phyloP scores from a whole-genome alignment of 2,113 vertebrate species.

The Gnathonemus longibarbis region DNA sequence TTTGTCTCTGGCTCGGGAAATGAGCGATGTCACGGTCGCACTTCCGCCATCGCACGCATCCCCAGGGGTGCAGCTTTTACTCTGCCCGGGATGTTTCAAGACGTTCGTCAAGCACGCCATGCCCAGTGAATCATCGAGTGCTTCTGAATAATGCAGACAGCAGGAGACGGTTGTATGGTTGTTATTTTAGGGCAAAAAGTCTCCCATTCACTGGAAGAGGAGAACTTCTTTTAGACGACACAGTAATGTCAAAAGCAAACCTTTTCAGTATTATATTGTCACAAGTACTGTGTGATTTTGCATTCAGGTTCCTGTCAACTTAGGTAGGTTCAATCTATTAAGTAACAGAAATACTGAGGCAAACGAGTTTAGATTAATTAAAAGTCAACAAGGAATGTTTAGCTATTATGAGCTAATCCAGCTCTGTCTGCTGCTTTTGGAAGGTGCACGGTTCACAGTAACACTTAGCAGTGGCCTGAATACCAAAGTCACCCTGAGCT shows the following conservation, averaged over 20 bases:
- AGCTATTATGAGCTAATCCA: neutral
- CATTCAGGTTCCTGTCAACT: too few species aligned
- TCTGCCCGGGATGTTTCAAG: slow-evolving; percentile 24
- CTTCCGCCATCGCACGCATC: slow-evolving; percentile 25
- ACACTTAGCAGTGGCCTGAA: neutral
- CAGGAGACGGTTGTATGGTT: slow-evolving; percentile 22
- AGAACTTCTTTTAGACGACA: slow-evolving; percentile 27
- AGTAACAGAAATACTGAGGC: neutral
- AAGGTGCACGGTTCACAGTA: neutral
- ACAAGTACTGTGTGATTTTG: neutral
- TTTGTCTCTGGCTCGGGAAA: slow-evolving; percentile 39
- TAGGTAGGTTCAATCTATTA: neutral
- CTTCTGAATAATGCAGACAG: slow-evolving; percentile 36
- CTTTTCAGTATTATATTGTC: slow-evolving; percentile 3
- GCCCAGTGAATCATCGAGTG: slow-evolving; percentile 13
- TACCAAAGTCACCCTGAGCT: neutral
- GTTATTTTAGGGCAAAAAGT: slow-evolving; percentile 40
- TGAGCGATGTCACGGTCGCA: slow-evolving; percentile 31
- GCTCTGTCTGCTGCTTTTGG: neutral
- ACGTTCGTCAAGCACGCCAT: slow-evolving; percentile 32
- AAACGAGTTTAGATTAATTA: neutral
- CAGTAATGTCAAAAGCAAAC: neutral
- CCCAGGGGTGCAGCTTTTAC: slow-evolving; percentile 5
- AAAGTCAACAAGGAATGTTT: neutral
- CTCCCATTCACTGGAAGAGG: slow-evolving; percentile 31